A percentile compares a stretch with the other conserved stretches of the same genome.
Evolutionary conservation across 2,888 invertebrate genomes (phyloP).

Genomic region (Thymelicus acteon): DNA sequence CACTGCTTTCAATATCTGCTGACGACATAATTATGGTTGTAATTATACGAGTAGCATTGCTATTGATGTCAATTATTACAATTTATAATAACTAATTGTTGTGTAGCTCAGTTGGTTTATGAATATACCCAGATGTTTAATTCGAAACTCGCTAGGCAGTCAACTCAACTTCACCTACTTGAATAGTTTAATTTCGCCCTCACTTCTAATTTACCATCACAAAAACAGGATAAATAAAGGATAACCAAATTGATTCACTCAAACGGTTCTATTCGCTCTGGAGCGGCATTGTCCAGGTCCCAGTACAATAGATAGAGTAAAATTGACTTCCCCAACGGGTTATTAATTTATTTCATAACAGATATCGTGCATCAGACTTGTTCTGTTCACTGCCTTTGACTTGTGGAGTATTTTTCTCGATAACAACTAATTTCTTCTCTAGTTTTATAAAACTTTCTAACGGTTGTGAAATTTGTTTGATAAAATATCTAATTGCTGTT

Average conservation of each 20-base stretch:
- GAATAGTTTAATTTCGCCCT: neutral
- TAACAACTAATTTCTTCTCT: neutral
- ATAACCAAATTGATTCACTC: conserved; percentile 6
- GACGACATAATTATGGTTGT: neutral
- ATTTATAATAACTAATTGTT: too few species aligned
- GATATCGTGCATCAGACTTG: conserved; percentile 42
- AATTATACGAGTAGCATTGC: too few species aligned
- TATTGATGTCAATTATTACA: too few species aligned
- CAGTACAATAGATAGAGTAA: conserved; percentile 68
- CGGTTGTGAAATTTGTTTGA: too few species aligned
- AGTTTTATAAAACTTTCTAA: too few species aligned
- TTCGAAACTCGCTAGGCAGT: too few species aligned
- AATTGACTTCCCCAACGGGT: conserved; percentile 66
- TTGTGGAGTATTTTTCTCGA: conserved; percentile 21
- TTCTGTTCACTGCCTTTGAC: conserved; percentile 32
- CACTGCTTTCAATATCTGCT: neutral
- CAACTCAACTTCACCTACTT: neutral
- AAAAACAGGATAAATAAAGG: neutral
- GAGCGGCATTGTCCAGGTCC: conserved; percentile 43
- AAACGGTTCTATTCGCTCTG: conserved; percentile 15
- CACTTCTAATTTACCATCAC: neutral
- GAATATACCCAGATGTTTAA: too few species aligned
- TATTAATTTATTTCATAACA: conserved; percentile 74
- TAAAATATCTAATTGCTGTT: too few species aligned
- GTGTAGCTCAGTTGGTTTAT: too few species aligned